Conservation (phyloP, 2,888 invertebrate species). For the Aquatica leii region DNA sequence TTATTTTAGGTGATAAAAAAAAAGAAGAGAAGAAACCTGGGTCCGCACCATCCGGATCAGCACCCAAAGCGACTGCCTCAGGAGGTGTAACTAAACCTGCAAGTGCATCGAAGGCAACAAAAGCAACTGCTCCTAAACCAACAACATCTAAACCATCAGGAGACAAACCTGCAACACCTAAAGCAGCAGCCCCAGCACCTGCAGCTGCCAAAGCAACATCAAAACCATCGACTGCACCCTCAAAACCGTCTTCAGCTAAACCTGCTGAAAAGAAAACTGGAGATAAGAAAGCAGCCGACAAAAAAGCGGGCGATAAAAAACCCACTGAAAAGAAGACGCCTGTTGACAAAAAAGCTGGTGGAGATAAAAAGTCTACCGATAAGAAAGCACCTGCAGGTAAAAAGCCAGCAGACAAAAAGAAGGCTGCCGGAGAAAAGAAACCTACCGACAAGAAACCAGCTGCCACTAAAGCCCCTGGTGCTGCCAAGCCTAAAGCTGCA, state of each 20-base stretch:
- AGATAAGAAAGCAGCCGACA: slow-evolving; percentile 51
- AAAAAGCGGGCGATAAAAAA: background rate
- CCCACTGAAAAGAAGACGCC: slow-evolving; percentile 53
- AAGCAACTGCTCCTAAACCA: slow-evolving; percentile 52
- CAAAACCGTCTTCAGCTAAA: slow-evolving; percentile 61
- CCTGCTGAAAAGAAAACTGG: slow-evolving; percentile 58
- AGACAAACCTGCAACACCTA: slow-evolving; percentile 56
- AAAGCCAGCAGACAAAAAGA: slow-evolving; percentile 52
- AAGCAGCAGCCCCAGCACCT: slow-evolving; percentile 48
- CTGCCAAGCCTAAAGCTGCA: slow-evolving; percentile 56
- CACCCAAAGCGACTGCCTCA: slow-evolving; percentile 51
- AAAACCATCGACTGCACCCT: slow-evolving; percentile 45
- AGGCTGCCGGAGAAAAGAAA: slow-evolving; percentile 55
- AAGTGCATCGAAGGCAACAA: slow-evolving; percentile 36
- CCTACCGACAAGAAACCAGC: slow-evolving; percentile 56
- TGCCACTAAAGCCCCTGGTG: slow-evolving; percentile 53
- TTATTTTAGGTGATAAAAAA: slow-evolving; percentile 57
- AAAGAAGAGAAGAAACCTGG: slow-evolving; percentile 64
- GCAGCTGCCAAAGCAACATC: slow-evolving; percentile 45
- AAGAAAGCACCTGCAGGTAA: slow-evolving; percentile 59
- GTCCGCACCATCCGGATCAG: slow-evolving; percentile 51
- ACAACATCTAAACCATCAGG: slow-evolving; percentile 55
- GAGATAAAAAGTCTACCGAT: slow-evolving; percentile 42
- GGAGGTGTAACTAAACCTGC: slow-evolving; percentile 1
- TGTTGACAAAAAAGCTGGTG: slow-evolving; percentile 23